phyloP scores from a whole-genome alignment of 2,888 invertebrate genomes.

The Epistrophe grossulariae region DNA sequence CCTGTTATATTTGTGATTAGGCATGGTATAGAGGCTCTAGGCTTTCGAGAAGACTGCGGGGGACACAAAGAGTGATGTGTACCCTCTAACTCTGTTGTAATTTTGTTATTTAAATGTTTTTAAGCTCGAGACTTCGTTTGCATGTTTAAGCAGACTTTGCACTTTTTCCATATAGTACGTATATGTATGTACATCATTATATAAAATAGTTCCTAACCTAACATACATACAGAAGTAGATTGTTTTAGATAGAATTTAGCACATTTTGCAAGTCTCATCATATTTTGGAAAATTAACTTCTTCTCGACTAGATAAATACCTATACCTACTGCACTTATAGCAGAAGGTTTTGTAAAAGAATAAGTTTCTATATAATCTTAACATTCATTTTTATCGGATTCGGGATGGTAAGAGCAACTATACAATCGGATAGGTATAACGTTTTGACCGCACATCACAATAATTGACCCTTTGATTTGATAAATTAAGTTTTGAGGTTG shows the following conservation, averaged over 20 bases:
- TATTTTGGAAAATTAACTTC: constrained; percentile 31
- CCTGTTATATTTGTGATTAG: constrained; percentile 73
- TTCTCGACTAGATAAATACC: background rate
- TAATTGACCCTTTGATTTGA: background rate
- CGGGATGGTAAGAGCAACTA: background rate
- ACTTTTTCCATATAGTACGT: constrained; percentile 32
- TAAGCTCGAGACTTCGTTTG: constrained; percentile 69
- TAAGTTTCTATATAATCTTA: constrained; percentile 28
- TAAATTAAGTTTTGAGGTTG: no score
- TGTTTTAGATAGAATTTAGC: constrained; percentile 39
- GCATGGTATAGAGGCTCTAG: constrained; percentile 56
- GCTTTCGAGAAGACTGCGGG: background rate
- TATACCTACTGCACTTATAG: background rate
- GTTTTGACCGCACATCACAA: constrained; percentile 33
- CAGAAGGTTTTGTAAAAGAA: constrained; percentile 11
- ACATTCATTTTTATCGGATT: constrained; percentile 11
- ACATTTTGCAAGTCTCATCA: constrained; percentile 56
- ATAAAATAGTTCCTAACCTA: constrained; percentile 9
- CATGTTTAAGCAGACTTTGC: constrained; percentile 71
- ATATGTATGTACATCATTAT: background rate
- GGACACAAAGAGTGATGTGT: constrained; percentile 12
- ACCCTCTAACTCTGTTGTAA: constrained; percentile 46
- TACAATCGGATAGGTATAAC: constrained; percentile 25
- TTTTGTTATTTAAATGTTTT: constrained; percentile 73
- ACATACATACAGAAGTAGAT: constrained; percentile 2